Percentiles rank a stretch among this genome's conserved stretches.
These are phyloP conservation scores for Rhyacichthys aspro DNA, from an alignment of 2,797 vertebrate species.

Conservation along the genomic window DNA sequence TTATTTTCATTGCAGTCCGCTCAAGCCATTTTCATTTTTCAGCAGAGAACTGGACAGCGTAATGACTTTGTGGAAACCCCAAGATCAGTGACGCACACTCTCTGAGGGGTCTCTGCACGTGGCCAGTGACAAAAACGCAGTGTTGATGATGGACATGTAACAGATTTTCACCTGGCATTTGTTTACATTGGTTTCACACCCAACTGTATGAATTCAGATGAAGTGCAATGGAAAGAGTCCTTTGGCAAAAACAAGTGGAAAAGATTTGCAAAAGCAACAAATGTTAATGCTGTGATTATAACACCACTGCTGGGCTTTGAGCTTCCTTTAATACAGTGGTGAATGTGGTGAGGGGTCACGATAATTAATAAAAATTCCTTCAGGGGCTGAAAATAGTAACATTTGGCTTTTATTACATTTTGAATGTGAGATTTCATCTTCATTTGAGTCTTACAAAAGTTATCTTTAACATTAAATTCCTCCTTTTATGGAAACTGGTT, in stretches of 20 bases:
- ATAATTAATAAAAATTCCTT: no score
- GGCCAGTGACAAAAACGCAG: constrained; percentile 15
- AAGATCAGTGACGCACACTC: constrained; percentile 48
- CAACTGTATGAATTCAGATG: no score
- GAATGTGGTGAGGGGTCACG: no score
- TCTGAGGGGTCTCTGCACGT: constrained; percentile 26
- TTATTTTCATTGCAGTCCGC: constrained; percentile 50
- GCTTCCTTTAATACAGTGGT: no score
- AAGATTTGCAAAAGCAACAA: constrained; percentile 15
- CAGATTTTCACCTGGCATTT: constrained; percentile 16
- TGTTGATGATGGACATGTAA: constrained; percentile 11
- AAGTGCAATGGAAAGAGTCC: background rate
- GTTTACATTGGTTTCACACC: background rate
- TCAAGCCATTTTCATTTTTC: constrained; percentile 51
- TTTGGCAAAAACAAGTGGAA: constrained; percentile 16
- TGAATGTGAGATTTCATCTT: no score
- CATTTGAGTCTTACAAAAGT: no score
- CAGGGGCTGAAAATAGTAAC: no score
- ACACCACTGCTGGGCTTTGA: no score
- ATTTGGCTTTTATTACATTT: no score
- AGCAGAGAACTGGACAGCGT: constrained; percentile 39
- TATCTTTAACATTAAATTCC: no score
- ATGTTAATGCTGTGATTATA: background rate
- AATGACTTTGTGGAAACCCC: constrained; percentile 50
- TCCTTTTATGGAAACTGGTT: no score